Evolutionary conservation across 2,797 vertebrate species (phyloP), one percentile per base, ranked within the genome.

Genomic region (Zenarchopterus dispar): DNA sequence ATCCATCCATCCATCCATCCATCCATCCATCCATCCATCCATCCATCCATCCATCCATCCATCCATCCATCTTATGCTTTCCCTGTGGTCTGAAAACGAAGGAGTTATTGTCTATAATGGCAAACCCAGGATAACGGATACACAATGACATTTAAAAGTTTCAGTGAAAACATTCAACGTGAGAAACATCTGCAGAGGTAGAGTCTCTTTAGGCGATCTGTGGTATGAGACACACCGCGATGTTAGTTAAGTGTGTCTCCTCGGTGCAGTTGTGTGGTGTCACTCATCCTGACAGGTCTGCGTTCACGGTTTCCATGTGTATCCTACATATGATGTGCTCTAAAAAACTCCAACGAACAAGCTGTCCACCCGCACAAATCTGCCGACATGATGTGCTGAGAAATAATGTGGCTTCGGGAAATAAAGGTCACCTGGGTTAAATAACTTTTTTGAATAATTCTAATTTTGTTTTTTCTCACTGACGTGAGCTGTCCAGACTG

Each of bases 121-220:
- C 66, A 63, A 63, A 54, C 67, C 68, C 64, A 46, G 68, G 59
- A 77, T 77, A 88, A 88, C 80, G 64, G 84, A 78, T 66, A 47
- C 70, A 56, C 70, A 56, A 72, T 84, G 84, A 84, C 82, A 81
- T 75, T 77, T 76, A 78, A 70, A 82, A 47, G 54, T 67, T 50
- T 52, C 2, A 15, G 77, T 62, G 45, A 67, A 67, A 78, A 70
- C 70, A 59, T 66, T 65, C 19, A 23, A 66, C 39, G 71, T 22
- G 7, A 41, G 66, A 67, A 46, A 71, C 60, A 60, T 62, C 46
- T 0, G 5, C 16, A 23, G 46, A 56, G 59, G 48, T 61, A 16
- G 44, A 66, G 57, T 19, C 56, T 81, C 64, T 48, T 56, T 8
- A 55, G 69, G 67, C 8, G 21, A 65, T 59, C 48, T 53, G 66